Evolutionary conservation across 2,888 invertebrate species (phyloP).

Genomic region (Calliphora vomitoria): DNA sequence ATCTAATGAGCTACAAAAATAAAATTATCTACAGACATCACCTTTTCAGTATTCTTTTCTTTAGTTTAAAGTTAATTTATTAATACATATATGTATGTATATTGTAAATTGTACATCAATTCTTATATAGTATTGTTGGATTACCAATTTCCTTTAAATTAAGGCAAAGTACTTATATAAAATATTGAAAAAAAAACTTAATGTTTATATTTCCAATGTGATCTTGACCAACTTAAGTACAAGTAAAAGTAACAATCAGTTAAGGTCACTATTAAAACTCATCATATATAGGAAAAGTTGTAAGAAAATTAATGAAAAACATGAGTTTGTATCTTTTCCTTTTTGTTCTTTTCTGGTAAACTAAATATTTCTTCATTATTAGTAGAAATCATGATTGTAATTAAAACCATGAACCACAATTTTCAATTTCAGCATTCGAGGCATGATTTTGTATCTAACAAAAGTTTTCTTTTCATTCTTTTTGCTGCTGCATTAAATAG

Average conservation of each 20-base stretch:
- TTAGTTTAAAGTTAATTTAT: too few species aligned
- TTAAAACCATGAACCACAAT: constrained; percentile 55
- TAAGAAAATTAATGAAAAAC: constrained; percentile 22
- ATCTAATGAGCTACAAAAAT: too few species aligned
- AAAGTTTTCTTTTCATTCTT: constrained; percentile 35
- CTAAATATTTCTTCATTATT: constrained; percentile 3
- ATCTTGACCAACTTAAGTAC: constrained; percentile 23
- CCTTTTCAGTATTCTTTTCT: too few species aligned
- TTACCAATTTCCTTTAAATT: too few species aligned
- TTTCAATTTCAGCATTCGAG: constrained; percentile 38
- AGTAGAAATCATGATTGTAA: constrained; percentile 40
- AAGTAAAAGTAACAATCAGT: constrained; percentile 30
- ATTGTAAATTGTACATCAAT: too few species aligned
- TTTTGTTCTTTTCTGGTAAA: constrained; percentile 4
- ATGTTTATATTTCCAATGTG: too few species aligned
- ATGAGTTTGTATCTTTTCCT: background rate
- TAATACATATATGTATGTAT: too few species aligned
- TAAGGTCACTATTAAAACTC: constrained; percentile 18
- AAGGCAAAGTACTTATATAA: too few species aligned
- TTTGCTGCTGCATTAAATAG: background rate
- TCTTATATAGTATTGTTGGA: too few species aligned
- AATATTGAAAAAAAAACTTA: too few species aligned
- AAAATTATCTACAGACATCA: too few species aligned
- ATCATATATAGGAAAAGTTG: background rate
- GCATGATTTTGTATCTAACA: constrained; percentile 51